Evolutionary conservation across 2,888 invertebrate species (phyloP), one percentile per base, ranked within the genome.

Genomic region (Ctenicera cuprea): DNA sequence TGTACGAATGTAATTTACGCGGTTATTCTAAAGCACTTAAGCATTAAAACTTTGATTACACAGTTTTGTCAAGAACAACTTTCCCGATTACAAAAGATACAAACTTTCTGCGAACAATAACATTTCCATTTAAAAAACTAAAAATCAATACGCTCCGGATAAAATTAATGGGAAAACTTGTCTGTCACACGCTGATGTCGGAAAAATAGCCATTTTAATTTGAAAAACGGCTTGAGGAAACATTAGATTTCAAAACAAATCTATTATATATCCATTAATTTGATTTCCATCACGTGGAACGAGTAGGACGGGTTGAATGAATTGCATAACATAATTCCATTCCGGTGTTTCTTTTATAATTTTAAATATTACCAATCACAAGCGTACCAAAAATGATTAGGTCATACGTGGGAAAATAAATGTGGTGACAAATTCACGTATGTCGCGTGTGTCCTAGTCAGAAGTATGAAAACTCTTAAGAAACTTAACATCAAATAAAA

Each of bases 11-110:
- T 66, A 72, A 72, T 72, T 72, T 72, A 50, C 50, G 33, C 43
- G 33, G 71, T 61, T 59, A 72, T 66, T 61, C 45, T 50, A 66
- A 66, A 66, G 30, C 50, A 50, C 66, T 72, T 72, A 70, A 64
- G 38, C 59, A 59, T 59, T 69, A 69, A 69, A 69, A 67, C 67
- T 67, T 67, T 67, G 67, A 67, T 67, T 67, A 45, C 67, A 12
- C 41, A 50, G 45, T 54, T 67, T 59, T 59, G 38, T 38, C 22
- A 66, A 38, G 50, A 45, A 63, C 45, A 45, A 45, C 45, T 43
- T 41, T 45, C 16, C 38, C 30, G 16, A 20, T 22, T 18, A 50
- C 52, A 41, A 52, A 66, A 54, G 65, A 66, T 66, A 30, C 18
- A 41, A 65, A 52, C 65, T 65, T 50, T 38, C 41, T 9, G 9